phyloP scores from a whole-genome alignment of 1,140 invertebrate genomes.

The Drosophila ficusphila region DNA sequence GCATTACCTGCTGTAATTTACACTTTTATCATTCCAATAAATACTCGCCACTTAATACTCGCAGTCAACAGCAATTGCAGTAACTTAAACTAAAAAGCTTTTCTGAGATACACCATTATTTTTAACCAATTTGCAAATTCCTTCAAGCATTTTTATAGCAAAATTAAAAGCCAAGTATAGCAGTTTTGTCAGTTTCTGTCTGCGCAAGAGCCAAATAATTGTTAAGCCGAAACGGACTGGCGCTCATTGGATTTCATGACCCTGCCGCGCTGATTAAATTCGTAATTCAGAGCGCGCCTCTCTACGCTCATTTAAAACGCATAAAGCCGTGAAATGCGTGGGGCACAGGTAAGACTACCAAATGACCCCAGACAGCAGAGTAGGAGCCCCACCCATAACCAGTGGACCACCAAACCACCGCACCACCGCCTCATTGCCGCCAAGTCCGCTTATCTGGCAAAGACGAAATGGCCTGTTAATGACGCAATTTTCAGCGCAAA shows the following conservation, averaged over 20 bases:
- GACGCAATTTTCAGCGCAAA: constrained; percentile 71
- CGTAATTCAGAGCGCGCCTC: constrained; percentile 51
- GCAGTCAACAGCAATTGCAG: too few relatives aligned
- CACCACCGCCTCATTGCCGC: constrained; percentile 8
- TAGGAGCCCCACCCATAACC: not conserved
- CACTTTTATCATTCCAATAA: too few relatives aligned
- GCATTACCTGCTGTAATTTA: too few relatives aligned
- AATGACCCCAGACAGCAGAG: constrained; percentile 47
- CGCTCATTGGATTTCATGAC: constrained; percentile 49
- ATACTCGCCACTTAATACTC: too few relatives aligned
- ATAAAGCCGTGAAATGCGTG: constrained; percentile 65
- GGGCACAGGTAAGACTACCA: constrained; percentile 55
- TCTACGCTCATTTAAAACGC: constrained; percentile 67
- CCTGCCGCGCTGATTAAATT: constrained; percentile 59
- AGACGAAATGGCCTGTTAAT: constrained; percentile 77
- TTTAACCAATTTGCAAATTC: not conserved
- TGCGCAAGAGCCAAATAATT: constrained; percentile 41
- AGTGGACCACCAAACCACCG: not conserved
- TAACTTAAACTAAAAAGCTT: too few relatives aligned
- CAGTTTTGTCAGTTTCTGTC: not conserved
- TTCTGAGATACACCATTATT: too few relatives aligned
- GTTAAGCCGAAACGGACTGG: constrained; percentile 29
- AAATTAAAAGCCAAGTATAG: not conserved
- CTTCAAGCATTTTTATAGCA: not conserved
- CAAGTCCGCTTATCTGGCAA: constrained; percentile 48